Base-by-base conservation (phyloP, 2,113 vertebrate genomes). In the Pseudorasbora parva region DNA sequence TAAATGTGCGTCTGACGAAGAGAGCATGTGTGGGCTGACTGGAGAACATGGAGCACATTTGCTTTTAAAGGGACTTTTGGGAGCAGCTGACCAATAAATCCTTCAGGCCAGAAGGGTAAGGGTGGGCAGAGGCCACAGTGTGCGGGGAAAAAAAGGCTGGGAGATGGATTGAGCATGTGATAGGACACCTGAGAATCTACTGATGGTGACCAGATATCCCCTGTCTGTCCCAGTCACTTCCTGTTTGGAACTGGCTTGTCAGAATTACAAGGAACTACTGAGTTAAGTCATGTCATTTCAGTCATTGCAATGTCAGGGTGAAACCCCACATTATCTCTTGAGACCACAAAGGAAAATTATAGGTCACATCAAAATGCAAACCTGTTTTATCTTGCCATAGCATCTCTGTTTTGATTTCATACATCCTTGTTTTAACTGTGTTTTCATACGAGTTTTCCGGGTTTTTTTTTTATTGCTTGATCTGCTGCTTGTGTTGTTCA, bases 81-180 rank as follows among this genome's bases (percentile, higher is more conserved):
- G 89, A 92, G 87, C 91, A 91, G 91, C 91, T 91, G 92, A 90
- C 92, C 84, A 85, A 90, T 93, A 93, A 93, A 93, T 92, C 93
- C 92, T 88, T 91, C 90, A 90, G 90, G 90, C 91, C 87, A 87
- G 82, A 91, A 91, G 88, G 85, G 88, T 87, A 87, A 87, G 71
- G 80, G 86, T 89, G 89, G 88, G 82, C 86, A 62, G 45, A 74
- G 68, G 72, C 72, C 54, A 25, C 68, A 47, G 45, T 78, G 83
- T 78, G 83, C 81, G 79, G 86, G 90, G 86, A 78, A 79, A 79
- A 60, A 68, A 68, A 5, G n/a, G 33, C 33, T 60, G 19, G 56
- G 37, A 60, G 8, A 68, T 23, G 51, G 30, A 57, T 56, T 10
- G 8, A 64, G 23, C 43, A 49, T 79, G n/a, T 27, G 14, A 78